phyloP scores from a whole-genome alignment of 2,888 invertebrate genomes.

The Anthrax anthrax region DNA sequence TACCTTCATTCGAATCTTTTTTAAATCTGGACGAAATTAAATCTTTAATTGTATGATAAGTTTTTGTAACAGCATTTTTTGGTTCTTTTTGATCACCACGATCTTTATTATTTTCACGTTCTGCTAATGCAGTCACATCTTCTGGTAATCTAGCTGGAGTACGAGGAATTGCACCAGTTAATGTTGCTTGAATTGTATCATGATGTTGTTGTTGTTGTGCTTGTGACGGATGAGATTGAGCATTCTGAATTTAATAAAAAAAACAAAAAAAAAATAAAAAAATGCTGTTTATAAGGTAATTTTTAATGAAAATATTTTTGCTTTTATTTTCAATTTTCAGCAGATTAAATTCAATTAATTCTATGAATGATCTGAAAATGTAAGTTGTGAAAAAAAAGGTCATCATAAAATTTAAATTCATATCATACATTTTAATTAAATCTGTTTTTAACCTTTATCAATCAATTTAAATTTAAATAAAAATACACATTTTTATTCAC shows the following conservation, averaged over 20 bases:
- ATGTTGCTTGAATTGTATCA: constrained; percentile 18
- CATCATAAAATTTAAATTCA: too few relatives aligned
- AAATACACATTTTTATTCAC: too few relatives aligned
- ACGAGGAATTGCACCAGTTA: constrained; percentile 26
- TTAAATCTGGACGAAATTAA: constrained; percentile 70
- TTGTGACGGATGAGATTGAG: constrained; percentile 9
- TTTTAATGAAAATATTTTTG: too few relatives aligned
- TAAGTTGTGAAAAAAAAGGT: too few relatives aligned
- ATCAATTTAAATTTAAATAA: too few relatives aligned
- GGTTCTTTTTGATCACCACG: constrained; percentile 36
- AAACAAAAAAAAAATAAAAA: too few relatives aligned
- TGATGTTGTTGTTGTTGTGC: constrained; percentile 17
- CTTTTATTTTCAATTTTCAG: too few relatives aligned
- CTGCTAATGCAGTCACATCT: constrained; percentile 43
- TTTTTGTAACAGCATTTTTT: constrained; percentile 56
- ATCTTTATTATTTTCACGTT: constrained; percentile 43
- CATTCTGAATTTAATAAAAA: constrained; percentile 6
- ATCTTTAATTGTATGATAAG: constrained; percentile 69
- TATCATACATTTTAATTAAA: too few relatives aligned
- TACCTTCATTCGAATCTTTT: constrained; percentile 40
- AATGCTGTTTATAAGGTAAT: too few relatives aligned
- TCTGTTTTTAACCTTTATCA: too few relatives aligned
- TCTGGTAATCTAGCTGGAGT: constrained; percentile 34
- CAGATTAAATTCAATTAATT: too few relatives aligned
- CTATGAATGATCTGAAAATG: too few relatives aligned